These are phyloP conservation scores for Eurytoma adleriae DNA, from an alignment of 2,888 invertebrate species.

Conservation along the genomic window DNA sequence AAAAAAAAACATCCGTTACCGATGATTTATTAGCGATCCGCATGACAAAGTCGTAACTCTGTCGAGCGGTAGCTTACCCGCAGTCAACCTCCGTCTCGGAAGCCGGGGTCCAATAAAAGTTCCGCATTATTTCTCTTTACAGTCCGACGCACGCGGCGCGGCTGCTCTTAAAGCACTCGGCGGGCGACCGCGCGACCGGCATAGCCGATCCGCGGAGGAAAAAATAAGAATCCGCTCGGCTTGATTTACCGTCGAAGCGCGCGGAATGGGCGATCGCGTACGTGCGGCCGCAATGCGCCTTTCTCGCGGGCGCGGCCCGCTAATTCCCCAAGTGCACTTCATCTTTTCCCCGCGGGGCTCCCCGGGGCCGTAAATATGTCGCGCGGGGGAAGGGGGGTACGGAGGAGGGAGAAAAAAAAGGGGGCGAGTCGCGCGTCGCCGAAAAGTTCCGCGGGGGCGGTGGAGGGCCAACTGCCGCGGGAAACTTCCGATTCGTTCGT, in stretches of 20 bases:
- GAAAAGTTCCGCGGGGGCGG: neutral
- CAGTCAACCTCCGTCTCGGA: too few species aligned
- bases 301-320: neutral
- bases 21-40: too few species aligned
- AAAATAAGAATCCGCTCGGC: constrained; percentile 12
- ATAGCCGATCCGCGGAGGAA: neutral
- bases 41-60: too few species aligned
- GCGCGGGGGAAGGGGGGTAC: constrained; percentile 25
- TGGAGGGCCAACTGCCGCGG: constrained; percentile 1
- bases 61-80: too few species aligned
- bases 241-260: constrained; percentile 32
- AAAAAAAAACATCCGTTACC: too few species aligned
- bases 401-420: neutral
- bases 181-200: neutral
- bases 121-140: constrained; percentile 14
- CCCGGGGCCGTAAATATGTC: constrained; percentile 44
- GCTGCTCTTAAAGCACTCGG: neutral
- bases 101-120: neutral
- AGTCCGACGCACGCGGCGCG: neutral
- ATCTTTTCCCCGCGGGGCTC: constrained; percentile 11
- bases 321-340: constrained; percentile 36
- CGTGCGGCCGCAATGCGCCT: neutral
- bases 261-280: constrained; percentile 14
- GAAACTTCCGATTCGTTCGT: neutral
- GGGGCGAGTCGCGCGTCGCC: too few species aligned